Base-by-base conservation (phyloP, 2,797 vertebrate species). In the Morus bassanus region DNA sequence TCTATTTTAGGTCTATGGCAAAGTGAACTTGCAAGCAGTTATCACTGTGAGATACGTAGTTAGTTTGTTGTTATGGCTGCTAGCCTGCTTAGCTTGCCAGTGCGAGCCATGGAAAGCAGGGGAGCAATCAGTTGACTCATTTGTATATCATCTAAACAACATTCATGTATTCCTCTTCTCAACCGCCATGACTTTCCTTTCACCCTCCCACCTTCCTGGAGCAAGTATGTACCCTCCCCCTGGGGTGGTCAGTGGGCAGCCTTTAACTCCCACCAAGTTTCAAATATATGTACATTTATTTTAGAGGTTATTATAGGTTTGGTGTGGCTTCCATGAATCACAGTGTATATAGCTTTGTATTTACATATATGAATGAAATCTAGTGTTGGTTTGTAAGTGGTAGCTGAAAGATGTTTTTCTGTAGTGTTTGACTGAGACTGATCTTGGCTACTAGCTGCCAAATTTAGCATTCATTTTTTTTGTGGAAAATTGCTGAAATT, bases 31-130 rank as follows among this genome's bases (percentile, higher is more conserved):
- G 45, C 30, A 53, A 91, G 46, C 9, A 41, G 37, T 84, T 79
- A 33, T 33, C 23, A 25, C 13, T 0, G 1, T 76, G 37, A 73
- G 33, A 28, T 59, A 74, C 0, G 0, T 59, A 13, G 23, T 54
- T 91, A 73, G 54, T 63, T 82, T 76, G 85, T 13, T 41, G 30
- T 41, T 74, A 33, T 19, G n/a, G n/a, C 67, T 82, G 10, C 33
- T 83, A 68, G 28, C 9, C 17, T 88, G 14, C 8, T 69, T 74
- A n/a, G 39, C 33, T 86, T 82, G 18, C 21, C 23, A 82, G 13
- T 37, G 33, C 14, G 70, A 87, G 31, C 16, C 33, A 23, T 21
- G 30, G 60, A 85, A 89, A 88, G 2, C 33, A 92, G 85, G 13
- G 15, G 16, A 94, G 5, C 24, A 64, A 64, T 6, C 48, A 51